Conservation (phyloP, 2,888 invertebrate species). For the Cryptocephalus primarius region DNA sequence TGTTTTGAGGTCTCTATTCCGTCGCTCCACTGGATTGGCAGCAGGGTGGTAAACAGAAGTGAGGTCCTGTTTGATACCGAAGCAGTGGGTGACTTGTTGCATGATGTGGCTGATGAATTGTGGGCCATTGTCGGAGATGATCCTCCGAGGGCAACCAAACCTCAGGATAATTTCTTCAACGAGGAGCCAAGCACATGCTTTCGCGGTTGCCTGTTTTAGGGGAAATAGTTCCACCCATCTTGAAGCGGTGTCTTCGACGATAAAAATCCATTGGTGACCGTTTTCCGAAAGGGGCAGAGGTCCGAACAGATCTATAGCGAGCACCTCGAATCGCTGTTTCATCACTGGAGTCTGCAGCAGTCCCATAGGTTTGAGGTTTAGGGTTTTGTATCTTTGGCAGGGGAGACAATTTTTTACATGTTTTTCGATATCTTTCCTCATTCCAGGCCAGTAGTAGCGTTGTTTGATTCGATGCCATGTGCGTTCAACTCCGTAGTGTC, state of each 20-base stretch:
- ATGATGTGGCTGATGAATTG: conserved; percentile 25
- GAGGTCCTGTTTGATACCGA: conserved; percentile 20
- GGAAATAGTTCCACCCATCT: conserved; percentile 19
- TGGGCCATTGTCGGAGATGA: conserved; percentile 28
- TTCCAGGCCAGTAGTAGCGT: conserved; percentile 19
- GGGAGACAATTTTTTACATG: conserved; percentile 16
- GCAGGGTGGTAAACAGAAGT: conserved; percentile 18
- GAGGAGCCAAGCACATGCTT: conserved; percentile 14
- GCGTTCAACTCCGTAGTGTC: conserved; percentile 13
- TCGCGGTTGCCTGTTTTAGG: conserved; percentile 6
- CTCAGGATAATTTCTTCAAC: conserved; percentile 21
- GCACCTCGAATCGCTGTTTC: conserved; percentile 17
- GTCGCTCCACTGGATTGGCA: conserved; percentile 12
- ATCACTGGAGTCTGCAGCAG: conserved; percentile 18
- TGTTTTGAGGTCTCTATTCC: conserved; percentile 24
- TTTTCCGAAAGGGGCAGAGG: conserved; percentile 14
- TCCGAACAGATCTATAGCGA: conserved; percentile 22
- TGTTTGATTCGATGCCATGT: conserved; percentile 12
- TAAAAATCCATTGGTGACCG: conserved; percentile 15
- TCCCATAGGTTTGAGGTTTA: conserved; percentile 20
- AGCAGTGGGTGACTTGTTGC: conserved; percentile 23
- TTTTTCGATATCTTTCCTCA: conserved; percentile 12
- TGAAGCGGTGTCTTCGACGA: conserved; percentile 20
- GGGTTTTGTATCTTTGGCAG: conserved; percentile 21
- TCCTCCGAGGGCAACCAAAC: conserved; percentile 24